Evolutionary conservation across 2,888 invertebrate genomes (phyloP).

Genomic region (Phlogophora meticulosa): DNA sequence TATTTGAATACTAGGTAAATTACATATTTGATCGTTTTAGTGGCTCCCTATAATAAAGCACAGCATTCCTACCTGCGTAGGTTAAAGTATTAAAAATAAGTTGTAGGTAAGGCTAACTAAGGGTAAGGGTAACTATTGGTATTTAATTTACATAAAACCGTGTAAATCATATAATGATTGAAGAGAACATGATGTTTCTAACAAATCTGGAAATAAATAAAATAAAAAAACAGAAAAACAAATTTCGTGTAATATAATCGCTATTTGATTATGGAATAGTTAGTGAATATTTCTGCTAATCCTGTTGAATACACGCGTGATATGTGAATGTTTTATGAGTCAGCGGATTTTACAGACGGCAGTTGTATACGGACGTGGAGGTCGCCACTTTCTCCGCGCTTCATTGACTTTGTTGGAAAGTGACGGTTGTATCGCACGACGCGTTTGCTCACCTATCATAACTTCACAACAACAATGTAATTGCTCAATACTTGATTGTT

Average conservation of each 20-base stretch:
- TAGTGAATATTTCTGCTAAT: conserved; percentile 1
- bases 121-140: not conserved
- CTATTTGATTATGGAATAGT: conserved; percentile 17
- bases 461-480: conserved; percentile 67
- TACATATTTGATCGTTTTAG: too few relatives aligned
- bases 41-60: too few relatives aligned
- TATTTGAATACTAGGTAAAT: too few relatives aligned
- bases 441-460: conserved; percentile 72
- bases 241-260: not conserved
- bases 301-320: conserved; percentile 7
- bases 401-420: conserved; percentile 90
- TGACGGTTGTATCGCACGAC: conserved; percentile 84
- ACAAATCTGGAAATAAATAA: not conserved
- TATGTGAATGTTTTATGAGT: conserved; percentile 75
- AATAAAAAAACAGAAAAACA: too few relatives aligned
- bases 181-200: not conserved
- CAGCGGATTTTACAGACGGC: conserved; percentile 85
- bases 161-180: not conserved
- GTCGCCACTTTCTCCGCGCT: conserved; percentile 90
- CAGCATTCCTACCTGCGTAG: not conserved
- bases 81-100: not conserved
- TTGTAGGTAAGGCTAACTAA: too few relatives aligned
- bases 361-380: conserved; percentile 85
- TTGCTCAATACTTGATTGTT: conserved; percentile 70
- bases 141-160: not conserved